Conservation (phyloP, 2,888 invertebrate genomes). For the Drosophila setosimentum region DNA sequence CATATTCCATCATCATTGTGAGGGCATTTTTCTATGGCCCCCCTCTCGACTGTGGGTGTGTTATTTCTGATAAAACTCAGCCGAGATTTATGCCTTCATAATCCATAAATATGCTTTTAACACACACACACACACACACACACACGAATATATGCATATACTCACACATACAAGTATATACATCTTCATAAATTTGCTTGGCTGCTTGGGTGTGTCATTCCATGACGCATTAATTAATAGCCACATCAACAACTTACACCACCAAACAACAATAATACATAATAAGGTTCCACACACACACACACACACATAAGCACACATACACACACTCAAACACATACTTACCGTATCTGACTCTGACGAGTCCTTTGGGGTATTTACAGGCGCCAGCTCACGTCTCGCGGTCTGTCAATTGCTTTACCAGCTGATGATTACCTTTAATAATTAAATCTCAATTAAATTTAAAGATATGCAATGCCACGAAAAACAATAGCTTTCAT, state of each 20-base stretch:
- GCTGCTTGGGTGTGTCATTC: slow-evolving; percentile 76
- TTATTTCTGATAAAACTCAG: slow-evolving; percentile 70
- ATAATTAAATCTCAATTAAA: slow-evolving; percentile 2
- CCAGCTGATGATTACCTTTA: slow-evolving; percentile 41
- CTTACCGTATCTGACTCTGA: slow-evolving; percentile 51
- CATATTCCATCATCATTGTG: slow-evolving; percentile 79
- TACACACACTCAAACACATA: slow-evolving; percentile 4
- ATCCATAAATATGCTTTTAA: slow-evolving; percentile 81
- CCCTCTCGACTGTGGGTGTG: slow-evolving; percentile 26
- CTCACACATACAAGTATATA: slow-evolving; percentile 42
- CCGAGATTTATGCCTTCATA: slow-evolving; percentile 82
- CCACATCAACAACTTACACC: slow-evolving; percentile 77
- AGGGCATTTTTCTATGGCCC: slow-evolving; percentile 33
- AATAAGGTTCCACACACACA: slow-evolving; percentile 40
- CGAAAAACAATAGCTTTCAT: neutral
- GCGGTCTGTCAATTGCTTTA: slow-evolving; percentile 70
- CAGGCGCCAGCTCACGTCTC: slow-evolving; percentile 58
- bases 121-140: slow-evolving; percentile 38
- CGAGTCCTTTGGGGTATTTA: slow-evolving; percentile 63
- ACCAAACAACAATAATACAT: slow-evolving; percentile 50
- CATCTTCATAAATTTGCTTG: slow-evolving; percentile 76
- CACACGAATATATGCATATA: neutral
- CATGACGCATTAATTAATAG: slow-evolving; percentile 82
- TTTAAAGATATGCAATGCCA: neutral
- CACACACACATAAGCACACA: neutral